Evolutionary conservation across 2,113 vertebrate species (phyloP), one percentile per base, ranked within the genome.

Genomic region (Halichoeres trimaculatus): DNA sequence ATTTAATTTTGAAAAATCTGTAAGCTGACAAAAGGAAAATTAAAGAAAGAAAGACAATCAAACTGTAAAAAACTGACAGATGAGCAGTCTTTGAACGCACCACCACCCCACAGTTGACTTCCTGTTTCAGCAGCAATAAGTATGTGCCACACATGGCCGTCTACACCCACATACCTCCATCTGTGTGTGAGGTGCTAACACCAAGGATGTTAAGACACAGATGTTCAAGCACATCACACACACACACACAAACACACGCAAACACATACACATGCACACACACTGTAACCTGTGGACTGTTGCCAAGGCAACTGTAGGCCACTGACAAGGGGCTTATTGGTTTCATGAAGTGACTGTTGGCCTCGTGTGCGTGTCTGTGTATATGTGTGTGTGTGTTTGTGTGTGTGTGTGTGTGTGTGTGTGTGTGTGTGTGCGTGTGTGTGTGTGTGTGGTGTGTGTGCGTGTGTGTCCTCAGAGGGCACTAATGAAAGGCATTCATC

Each of bases 231-330:
- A 81, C 76, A 84, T 81, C 19, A 20, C 45, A 48, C 45, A 48
- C 43, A 45, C 16, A 19, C 38, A 30, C 30, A 22, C 94, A 95
- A 92, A 96, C 91, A 30, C 30, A 4, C 30, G 6, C 30, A 30
- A 3, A 95, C 88, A 94, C 93, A 30, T 30, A 30, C 30, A 30
- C 38, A 4, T 6, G 14, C 94, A 95, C 93, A 96, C 91, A 95
- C 88, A 94, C 93, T 89, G 91, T 95, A 94, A 91, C 94, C 95
- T 91, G 93, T 94, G 94, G 94, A 94, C 94, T 0, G 96, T 98
- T 97, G 95, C 96, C 95, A 96, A 93, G 96, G 96, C 92, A 97
- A 98, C 96, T 0, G 80, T 90, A 94, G 95, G 96, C 95, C 96
- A 96, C 95, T 95, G 92, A 95, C 65, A 90, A 1, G 92, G 59